Percentiles rank a stretch among this genome's conserved stretches.
These are phyloP conservation scores for Aporophyla lueneburgensis DNA, from an alignment of 2,888 invertebrate genomes.

Conservation along the genomic window DNA sequence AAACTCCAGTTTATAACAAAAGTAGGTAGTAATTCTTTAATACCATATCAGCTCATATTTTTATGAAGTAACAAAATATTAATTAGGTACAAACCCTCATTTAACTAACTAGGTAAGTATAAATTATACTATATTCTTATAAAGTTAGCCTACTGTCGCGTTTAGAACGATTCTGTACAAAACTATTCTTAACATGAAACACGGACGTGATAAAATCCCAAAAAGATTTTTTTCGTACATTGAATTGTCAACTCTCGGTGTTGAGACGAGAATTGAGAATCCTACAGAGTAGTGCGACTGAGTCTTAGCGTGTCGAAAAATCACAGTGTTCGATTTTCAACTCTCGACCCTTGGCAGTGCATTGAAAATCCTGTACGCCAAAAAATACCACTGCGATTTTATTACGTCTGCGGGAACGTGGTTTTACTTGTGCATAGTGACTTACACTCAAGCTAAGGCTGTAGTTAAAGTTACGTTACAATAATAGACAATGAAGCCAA, in stretches of 20 bases:
- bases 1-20: conserved; percentile 35
- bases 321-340: no score
- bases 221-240: no score
- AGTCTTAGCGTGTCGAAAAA: no score
- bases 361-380: no score
- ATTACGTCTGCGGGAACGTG: no score
- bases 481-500: neutral
- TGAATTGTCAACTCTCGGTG: no score
- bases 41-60: conserved; percentile 23
- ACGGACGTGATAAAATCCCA: no score
- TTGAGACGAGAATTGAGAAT: no score
- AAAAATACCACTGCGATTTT: no score
- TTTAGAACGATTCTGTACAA: conserved; percentile 16
- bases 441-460: neutral
- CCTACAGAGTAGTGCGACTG: no score
- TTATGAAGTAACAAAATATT: conserved; percentile 38
- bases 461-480: neutral
- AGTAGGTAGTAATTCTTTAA: conserved; percentile 25
- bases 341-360: no score
- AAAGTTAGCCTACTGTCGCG: neutral
- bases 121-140: conserved; percentile 10
- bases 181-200: neutral
- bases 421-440: no score
- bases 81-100: neutral
- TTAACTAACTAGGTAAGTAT: neutral